A percentile compares a stretch with the other conserved stretches of the same genome.
These are phyloP conservation scores for Tanytarsus gracilentus DNA, from an alignment of 2,888 invertebrate genomes.

Conservation along the genomic window DNA sequence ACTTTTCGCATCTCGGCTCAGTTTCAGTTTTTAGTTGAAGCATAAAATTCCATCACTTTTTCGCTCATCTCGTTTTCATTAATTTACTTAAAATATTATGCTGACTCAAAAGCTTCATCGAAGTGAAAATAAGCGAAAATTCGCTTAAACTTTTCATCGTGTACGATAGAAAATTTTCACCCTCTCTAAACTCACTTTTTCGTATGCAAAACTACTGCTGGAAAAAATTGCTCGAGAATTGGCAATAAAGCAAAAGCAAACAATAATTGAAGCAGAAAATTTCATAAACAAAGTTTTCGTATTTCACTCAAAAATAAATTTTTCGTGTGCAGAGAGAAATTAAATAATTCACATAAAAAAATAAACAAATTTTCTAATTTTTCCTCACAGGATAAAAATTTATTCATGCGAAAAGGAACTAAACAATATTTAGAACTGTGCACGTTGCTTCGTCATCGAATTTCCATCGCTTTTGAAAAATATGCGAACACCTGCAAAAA, in stretches of 20 bases:
- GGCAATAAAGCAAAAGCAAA: constrained; percentile 2
- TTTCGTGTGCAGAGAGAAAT: not conserved
- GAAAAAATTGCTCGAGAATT: not conserved
- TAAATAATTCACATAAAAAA: constrained; percentile 24
- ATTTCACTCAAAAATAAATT: not conserved
- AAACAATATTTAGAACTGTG: constrained; percentile 15
- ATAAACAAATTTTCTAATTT: constrained; percentile 25
- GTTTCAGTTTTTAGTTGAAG: no score
- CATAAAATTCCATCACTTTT: no score
- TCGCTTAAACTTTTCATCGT: not conserved
- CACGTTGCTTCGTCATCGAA: not conserved
- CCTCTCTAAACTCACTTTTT: no score
- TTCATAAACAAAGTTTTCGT: constrained; percentile 8
- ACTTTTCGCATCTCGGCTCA: no score
- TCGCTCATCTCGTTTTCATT: no score
- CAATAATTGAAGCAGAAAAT: constrained; percentile 20
- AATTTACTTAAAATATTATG: no score
- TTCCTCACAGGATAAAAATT: constrained; percentile 17
- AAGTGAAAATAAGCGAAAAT: no score
- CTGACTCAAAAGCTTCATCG: no score
- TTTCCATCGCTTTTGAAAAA: not conserved
- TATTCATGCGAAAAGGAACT: constrained; percentile 27
- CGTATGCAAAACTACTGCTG: not conserved
- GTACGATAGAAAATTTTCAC: no score
- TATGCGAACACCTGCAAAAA: not conserved